Evolutionary conservation across 2,113 vertebrate species (phyloP).

Genomic region (Peromyscus polionotus): DNA sequence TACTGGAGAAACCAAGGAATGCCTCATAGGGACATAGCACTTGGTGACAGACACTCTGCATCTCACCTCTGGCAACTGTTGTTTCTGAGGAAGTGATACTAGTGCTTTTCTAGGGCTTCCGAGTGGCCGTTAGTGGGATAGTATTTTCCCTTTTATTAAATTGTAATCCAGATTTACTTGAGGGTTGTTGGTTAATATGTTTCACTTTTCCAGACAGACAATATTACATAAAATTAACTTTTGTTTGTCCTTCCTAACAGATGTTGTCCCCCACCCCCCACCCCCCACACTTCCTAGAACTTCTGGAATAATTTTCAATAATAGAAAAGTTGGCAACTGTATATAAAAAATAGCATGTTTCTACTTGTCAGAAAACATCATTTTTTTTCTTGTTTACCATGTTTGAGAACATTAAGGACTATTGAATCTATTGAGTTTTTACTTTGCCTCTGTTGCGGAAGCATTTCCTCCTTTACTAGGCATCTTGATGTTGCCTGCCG

Average conservation of each 20-base stretch:
- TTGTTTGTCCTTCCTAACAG: background rate
- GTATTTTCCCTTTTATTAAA: background rate
- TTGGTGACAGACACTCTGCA: background rate
- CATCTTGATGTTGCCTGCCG: background rate
- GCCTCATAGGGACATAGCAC: background rate
- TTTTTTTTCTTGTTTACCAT: constrained; percentile 6
- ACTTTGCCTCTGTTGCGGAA: background rate
- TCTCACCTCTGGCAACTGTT: background rate
- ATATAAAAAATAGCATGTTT: background rate
- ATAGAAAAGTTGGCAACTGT: background rate
- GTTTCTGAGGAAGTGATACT: background rate
- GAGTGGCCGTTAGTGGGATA: background rate
- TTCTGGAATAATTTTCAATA: constrained; percentile 9
- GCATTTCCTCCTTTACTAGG: background rate
- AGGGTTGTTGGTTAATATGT: background rate
- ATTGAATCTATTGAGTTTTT: background rate
- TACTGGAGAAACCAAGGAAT: background rate
- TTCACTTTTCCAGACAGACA: background rate
- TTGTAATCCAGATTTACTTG: background rate
- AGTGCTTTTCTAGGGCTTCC: background rate
- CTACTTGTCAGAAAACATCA: background rate
- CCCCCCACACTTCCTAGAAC: background rate
- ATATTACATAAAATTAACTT: background rate
- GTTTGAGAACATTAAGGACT: background rate
- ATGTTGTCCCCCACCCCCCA: accelerated